Conservation (phyloP, 53 echinoderm and acorn worm species). For the Apostichopus leukothele region DNA sequence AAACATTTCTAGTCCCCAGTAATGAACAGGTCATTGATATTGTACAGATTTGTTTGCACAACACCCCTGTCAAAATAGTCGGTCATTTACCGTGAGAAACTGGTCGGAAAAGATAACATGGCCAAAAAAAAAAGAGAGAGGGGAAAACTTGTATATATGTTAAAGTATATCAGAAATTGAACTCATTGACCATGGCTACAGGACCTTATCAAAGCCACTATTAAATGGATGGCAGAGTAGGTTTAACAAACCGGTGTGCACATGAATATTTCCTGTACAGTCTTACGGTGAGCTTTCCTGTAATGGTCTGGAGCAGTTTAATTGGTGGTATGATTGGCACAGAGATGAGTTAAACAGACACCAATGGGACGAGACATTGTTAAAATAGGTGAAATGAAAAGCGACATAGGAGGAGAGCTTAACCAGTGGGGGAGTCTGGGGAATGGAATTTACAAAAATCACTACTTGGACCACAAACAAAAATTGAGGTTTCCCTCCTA, state of each 20-base stretch:
- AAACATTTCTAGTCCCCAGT: too few relatives aligned
- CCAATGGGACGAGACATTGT: too few relatives aligned
- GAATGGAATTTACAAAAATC: too few relatives aligned
- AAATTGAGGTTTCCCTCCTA: too few relatives aligned
- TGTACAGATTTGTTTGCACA: neutral
- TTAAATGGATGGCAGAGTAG: neutral
- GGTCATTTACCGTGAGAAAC: neutral
- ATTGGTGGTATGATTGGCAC: too few relatives aligned
- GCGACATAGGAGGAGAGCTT: too few relatives aligned
- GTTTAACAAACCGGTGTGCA: slow-evolving; percentile 1
- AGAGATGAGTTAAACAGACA: too few relatives aligned
- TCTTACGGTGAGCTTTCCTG: neutral
- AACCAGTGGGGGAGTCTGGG: too few relatives aligned
- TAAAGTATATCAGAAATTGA: neutral
- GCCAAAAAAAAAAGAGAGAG: neutral
- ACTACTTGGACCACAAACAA: too few relatives aligned
- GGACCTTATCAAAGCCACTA: neutral
- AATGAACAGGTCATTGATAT: too few relatives aligned
- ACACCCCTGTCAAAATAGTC: neutral
- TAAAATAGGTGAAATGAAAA: too few relatives aligned
- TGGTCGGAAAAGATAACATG: neutral
- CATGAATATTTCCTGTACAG: slow-evolving; percentile 14
- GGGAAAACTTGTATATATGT: too few relatives aligned
- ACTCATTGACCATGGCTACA: slow-evolving; percentile 7
- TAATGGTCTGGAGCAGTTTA: neutral